Evolutionary conservation across 2,113 vertebrate species (phyloP).

Genomic region (Hemiprocne comata): DNA sequence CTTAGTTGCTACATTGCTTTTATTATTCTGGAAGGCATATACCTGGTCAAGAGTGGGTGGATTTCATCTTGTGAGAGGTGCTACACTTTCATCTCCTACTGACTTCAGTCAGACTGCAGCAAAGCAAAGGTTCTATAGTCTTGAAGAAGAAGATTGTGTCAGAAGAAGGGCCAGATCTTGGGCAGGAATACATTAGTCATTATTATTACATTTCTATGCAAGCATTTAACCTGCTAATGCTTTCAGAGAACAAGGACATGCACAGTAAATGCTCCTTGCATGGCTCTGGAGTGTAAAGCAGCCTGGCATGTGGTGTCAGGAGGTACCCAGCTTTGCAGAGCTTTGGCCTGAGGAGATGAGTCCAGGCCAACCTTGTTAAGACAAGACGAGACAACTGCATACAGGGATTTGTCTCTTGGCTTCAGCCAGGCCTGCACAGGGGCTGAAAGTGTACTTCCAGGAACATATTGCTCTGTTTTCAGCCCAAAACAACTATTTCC

Average conservation of each 20-base stretch:
- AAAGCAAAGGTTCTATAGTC: neutral
- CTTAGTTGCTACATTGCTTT: constrained; percentile 3
- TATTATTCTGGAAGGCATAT: neutral
- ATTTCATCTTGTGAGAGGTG: neutral
- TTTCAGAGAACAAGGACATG: neutral
- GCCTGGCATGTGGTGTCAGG: neutral
- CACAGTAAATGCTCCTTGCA: neutral
- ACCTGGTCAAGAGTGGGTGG: neutral
- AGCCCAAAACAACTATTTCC: constrained; percentile 44
- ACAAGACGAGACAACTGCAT: neutral
- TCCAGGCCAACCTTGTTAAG: neutral
- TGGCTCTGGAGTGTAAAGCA: neutral
- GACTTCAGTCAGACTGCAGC: neutral
- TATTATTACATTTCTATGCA: constrained; percentile 11
- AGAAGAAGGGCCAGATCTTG: neutral
- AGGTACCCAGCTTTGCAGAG: neutral
- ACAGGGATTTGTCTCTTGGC: neutral
- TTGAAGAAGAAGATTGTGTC: neutral
- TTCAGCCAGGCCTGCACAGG: neutral
- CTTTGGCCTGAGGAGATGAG: neutral
- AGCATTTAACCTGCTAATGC: neutral
- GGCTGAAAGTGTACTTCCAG: constrained; percentile 52
- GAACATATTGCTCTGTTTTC: constrained; percentile 34
- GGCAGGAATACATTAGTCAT: neutral
- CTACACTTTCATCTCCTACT: neutral